A percentile compares a stretch with the other conserved stretches of the same genome.
Evolutionary conservation across 2,113 vertebrate genomes (phyloP).

Genomic region (Ptilorrhoa leucosticta): DNA sequence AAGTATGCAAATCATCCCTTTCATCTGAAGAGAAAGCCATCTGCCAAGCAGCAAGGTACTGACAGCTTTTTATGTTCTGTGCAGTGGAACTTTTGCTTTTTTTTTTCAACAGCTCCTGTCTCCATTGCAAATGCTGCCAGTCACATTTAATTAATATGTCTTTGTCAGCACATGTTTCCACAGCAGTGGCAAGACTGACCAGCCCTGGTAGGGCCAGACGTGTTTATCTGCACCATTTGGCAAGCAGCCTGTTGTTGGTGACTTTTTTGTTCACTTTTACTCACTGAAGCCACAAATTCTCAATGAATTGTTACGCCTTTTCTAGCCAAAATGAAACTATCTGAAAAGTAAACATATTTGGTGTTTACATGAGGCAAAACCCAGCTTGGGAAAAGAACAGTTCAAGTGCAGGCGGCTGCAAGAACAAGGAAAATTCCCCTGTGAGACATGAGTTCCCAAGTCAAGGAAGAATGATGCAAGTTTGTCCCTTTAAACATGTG

Average conservation of each 20-base stretch:
- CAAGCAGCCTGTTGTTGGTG: not conserved
- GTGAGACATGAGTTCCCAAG: conserved; percentile 24
- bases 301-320: conserved; percentile 1
- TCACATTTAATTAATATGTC: not conserved
- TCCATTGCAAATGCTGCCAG: not conserved
- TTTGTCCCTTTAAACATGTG: not conserved
- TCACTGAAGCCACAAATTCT: conserved; percentile 18
- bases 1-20: not conserved
- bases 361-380: conserved; percentile 41
- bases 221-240: not conserved
- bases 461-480: conserved; percentile 48
- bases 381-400: conserved; percentile 15
- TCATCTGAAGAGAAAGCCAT: not conserved
- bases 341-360: conserved; percentile 38
- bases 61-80: not conserved
- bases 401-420: not conserved
- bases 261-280: conserved; percentile 23
- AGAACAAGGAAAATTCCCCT: conserved; percentile 34
- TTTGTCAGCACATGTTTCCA: not conserved
- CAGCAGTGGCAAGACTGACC: not conserved
- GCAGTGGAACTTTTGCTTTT: not conserved
- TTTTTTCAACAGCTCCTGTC: not conserved
- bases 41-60: not conserved
- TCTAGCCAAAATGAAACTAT: conserved; percentile 5
- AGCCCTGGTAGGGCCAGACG: not conserved